phyloP scores from a whole-genome alignment of 2,888 invertebrate genomes.

The Watsonalla binaria region DNA sequence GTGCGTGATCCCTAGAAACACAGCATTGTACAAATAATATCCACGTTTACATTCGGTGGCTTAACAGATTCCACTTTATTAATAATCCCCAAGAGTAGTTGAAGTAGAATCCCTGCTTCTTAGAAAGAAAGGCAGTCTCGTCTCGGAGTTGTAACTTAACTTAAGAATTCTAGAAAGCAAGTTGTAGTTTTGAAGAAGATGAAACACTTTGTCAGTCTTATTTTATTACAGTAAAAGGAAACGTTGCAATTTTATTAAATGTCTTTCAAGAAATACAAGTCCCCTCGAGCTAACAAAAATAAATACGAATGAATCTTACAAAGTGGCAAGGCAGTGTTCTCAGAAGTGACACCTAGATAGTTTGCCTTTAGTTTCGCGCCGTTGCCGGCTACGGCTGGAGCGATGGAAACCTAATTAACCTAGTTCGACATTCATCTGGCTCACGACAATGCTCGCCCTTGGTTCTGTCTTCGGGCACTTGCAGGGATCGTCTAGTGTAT shows the following conservation, averaged over 20 bases:
- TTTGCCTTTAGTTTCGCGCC: not conserved
- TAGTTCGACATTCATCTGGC: not conserved
- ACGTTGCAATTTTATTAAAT: not conserved
- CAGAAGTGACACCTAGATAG: not conserved
- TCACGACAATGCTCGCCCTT: not conserved
- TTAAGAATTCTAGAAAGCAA: no score
- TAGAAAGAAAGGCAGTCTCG: no score
- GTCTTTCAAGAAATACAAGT: not conserved
- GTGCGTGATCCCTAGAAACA: constrained; percentile 40
- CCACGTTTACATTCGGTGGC: constrained; percentile 20
- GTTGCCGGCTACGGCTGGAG: not conserved
- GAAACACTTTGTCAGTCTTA: no score
- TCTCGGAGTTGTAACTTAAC: no score
- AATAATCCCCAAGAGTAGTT: not conserved
- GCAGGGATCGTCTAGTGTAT: no score
- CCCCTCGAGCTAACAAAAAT: not conserved
- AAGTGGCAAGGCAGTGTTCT: not conserved
- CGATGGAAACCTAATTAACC: not conserved
- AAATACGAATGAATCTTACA: not conserved
- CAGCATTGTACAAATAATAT: constrained; percentile 35
- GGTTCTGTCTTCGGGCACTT: no score
- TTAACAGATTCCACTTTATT: not conserved
- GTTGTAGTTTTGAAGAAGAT: no score
- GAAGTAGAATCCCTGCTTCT: no score
- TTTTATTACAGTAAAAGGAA: not conserved